Evolutionary conservation across 2,888 invertebrate genomes (phyloP).

Genomic region (Papilio protenor): DNA sequence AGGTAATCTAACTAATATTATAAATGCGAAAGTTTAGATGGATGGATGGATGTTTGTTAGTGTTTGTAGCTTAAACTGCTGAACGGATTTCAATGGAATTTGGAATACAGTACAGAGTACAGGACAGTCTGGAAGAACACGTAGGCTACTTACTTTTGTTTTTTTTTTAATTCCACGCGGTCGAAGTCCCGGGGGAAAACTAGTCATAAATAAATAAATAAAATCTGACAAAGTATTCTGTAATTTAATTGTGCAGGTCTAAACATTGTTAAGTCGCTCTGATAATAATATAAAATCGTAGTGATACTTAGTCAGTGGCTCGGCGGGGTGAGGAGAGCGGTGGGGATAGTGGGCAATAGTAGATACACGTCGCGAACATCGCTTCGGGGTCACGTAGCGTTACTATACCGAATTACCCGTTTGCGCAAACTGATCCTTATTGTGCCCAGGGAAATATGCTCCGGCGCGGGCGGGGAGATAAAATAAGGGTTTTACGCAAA

Average conservation of each 20-base stretch:
- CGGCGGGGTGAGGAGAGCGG: conserved; percentile 64
- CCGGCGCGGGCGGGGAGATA: conserved; percentile 49
- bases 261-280: conserved; percentile 47
- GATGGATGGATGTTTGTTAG: no score
- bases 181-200: no score
- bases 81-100: no score
- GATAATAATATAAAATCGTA: conserved; percentile 67
- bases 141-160: no score
- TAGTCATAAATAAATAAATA: no score
- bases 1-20: no score
- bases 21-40: no score
- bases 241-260: conserved; percentile 44
- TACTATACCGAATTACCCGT: conserved; percentile 43
- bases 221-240: not conserved
- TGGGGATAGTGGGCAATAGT: conserved; percentile 67
- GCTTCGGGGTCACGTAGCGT: conserved; percentile 74
- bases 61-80: no score
- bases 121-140: no score
- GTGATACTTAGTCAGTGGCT: conserved; percentile 72
- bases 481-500: conserved; percentile 61
- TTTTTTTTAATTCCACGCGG: no score
- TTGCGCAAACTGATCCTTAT: conserved; percentile 57
- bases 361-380: conserved; percentile 76
- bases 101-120: no score
- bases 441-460: conserved; percentile 73